Evolutionary conservation across 2,797 vertebrate species (phyloP).

Genomic region (Melanotaenia pygmaea): DNA sequence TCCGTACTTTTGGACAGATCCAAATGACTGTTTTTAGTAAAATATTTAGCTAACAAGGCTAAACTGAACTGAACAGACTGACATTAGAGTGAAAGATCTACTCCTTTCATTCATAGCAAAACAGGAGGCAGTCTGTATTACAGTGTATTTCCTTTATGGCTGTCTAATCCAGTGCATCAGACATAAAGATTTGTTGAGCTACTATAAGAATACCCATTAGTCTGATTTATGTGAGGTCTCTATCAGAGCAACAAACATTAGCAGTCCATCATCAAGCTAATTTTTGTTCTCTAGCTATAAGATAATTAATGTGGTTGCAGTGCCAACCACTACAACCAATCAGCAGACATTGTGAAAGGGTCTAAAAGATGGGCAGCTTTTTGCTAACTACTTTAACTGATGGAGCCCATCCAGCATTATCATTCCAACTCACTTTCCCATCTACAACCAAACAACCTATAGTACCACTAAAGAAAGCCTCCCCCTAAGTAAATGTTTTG

Average conservation of each 20-base stretch:
- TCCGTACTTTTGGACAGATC: too few relatives aligned
- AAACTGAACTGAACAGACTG: too few relatives aligned
- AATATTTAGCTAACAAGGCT: too few relatives aligned
- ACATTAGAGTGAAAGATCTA: too few relatives aligned
- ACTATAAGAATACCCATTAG: background rate
- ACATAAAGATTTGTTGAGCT: background rate
- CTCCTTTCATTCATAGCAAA: background rate
- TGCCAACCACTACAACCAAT: constrained; percentile 25
- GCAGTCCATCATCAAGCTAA: constrained; percentile 33
- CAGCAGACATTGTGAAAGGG: constrained; percentile 24
- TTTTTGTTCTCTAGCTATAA: constrained; percentile 5
- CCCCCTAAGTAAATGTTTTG: constrained; percentile 30
- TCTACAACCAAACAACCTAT: background rate
- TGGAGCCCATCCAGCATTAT: background rate
- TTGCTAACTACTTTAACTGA: background rate
- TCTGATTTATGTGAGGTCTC: constrained; percentile 1
- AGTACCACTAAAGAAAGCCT: background rate
- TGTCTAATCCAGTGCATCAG: background rate
- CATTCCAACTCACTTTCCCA: background rate
- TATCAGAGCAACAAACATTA: background rate
- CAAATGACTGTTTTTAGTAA: too few relatives aligned
- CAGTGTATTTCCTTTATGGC: background rate
- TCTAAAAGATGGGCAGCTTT: constrained; percentile 20
- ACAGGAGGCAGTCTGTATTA: background rate
- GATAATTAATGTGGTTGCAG: constrained; percentile 29